Evolutionary conservation across 2,888 invertebrate genomes (phyloP).

Genomic region (Sarcophaga caerulescens): DNA sequence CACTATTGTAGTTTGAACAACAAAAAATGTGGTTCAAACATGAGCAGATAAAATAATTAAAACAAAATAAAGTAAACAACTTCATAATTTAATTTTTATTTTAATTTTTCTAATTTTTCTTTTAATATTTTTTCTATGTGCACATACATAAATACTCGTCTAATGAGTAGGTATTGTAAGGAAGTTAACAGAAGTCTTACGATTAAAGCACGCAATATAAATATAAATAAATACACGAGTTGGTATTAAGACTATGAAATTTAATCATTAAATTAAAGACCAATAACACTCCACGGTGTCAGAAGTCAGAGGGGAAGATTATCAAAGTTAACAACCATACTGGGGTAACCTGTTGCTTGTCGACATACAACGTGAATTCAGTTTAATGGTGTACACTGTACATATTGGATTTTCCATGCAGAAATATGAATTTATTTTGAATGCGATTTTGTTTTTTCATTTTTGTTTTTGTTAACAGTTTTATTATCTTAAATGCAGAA

Average conservation of each 20-base stretch:
- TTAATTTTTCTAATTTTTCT: background rate
- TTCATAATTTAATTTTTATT: slow-evolving; percentile 50
- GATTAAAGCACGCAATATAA: slow-evolving; percentile 58
- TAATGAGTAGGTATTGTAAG: background rate
- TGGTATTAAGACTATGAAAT: slow-evolving; percentile 1
- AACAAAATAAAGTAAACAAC: slow-evolving; percentile 44
- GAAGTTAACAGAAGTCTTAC: slow-evolving; percentile 49
- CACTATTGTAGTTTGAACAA: background rate
- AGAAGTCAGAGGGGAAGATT: background rate
- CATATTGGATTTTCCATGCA: background rate
- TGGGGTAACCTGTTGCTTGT: slow-evolving; percentile 42
- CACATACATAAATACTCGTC: background rate
- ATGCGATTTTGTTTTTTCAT: slow-evolving; percentile 62
- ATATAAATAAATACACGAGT: background rate
- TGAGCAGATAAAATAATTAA: background rate
- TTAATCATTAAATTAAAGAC: slow-evolving; percentile 61
- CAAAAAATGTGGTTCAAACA: background rate
- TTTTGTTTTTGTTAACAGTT: slow-evolving; percentile 11
- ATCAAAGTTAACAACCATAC: background rate
- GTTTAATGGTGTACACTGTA: background rate
- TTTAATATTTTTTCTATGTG: background rate
- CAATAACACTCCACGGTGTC: background rate
- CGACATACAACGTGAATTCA: background rate
- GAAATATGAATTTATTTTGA: slow-evolving; percentile 63
- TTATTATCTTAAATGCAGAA: slow-evolving; percentile 53